Evolutionary conservation across 2,888 invertebrate genomes (phyloP), one percentile per base, ranked within the genome.

Genomic region (Reticulitermes lucifugus): DNA sequence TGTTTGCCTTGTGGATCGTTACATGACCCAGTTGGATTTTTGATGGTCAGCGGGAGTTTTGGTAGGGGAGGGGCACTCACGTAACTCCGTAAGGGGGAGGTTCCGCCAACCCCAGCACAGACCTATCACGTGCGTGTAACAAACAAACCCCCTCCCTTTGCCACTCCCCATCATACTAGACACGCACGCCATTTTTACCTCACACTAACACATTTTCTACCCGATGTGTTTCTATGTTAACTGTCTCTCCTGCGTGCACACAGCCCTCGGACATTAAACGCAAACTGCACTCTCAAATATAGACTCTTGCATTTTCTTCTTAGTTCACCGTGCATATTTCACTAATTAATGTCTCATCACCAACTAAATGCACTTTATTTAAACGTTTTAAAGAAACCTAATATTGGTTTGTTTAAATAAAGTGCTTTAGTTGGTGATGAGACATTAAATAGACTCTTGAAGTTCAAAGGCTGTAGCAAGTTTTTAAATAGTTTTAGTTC

Each of bases 1-100:
- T 79, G 51, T 79, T 79, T 55, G 12, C 43, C n/a, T 77, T 77
- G 25, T 77, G 46, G 77, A 77, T 77, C 46, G 77, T 46, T 77
- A 77, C 77, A 22, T 10, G 51, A 51, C 22, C 79, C 41, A 22
- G 46, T 6, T 60, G 10, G 25, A n/a, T 79, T 79, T 79, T 79
- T 79, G 51, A 12, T 29, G 18, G 25, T 9, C 12, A 25, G 51
- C 21, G 25, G n/a, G 7, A 0, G 65, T 25, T 65, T 65, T 10
- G 3, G n/a, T 14, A 65, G 51, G 22, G 43, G 41, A 22, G 75
- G 14, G 41, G 41, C 75, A 12, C 12, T 29, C 75, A 41, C 41
- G 4, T 4, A 41, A 22, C 35, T 43, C 1, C 35, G 18, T 75
- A 7, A 10, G 18, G 75, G 41, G 41, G 41, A 41, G 35, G 75